Evolutionary conservation across 2,888 invertebrate genomes (phyloP).

Genomic region (Dinocampus coccinellae): DNA sequence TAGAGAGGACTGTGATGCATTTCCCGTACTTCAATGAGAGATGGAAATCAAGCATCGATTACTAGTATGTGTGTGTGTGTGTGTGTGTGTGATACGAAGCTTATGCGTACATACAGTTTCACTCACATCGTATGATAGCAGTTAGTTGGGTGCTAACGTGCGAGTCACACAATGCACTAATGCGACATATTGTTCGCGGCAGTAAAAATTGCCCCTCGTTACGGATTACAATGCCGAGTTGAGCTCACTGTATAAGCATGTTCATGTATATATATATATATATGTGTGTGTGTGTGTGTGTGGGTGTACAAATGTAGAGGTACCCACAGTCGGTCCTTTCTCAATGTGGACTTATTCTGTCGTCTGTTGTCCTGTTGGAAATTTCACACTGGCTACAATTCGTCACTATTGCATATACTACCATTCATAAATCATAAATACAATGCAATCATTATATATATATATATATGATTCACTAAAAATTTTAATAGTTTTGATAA

Average conservation of each 20-base stretch:
- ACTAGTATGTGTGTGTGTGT: conserved; percentile 43
- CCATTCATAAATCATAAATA: not conserved
- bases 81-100: conserved; percentile 39
- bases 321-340: conserved; percentile 18
- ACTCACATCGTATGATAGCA: conserved; percentile 45
- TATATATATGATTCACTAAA: too few relatives aligned
- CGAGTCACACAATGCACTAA: conserved; percentile 64
- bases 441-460: too few relatives aligned
- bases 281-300: too few relatives aligned
- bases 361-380: not conserved
- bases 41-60: conserved; percentile 61
- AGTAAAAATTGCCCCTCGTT: conserved; percentile 68
- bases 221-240: conserved; percentile 56
- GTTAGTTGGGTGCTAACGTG: conserved; percentile 27
- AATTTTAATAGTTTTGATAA: not conserved
- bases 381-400: not conserved
- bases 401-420: not conserved
- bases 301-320: conserved; percentile 31
- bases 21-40: conserved; percentile 45
- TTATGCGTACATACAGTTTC: conserved; percentile 36
- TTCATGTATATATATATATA: not conserved
- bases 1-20: conserved; percentile 26
- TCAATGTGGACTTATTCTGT: conserved; percentile 1
- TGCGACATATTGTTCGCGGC: conserved; percentile 67
- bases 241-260: conserved; percentile 33